Evolutionary conservation across 1,140 invertebrate species (phyloP).

Genomic region (Samia ricini): DNA sequence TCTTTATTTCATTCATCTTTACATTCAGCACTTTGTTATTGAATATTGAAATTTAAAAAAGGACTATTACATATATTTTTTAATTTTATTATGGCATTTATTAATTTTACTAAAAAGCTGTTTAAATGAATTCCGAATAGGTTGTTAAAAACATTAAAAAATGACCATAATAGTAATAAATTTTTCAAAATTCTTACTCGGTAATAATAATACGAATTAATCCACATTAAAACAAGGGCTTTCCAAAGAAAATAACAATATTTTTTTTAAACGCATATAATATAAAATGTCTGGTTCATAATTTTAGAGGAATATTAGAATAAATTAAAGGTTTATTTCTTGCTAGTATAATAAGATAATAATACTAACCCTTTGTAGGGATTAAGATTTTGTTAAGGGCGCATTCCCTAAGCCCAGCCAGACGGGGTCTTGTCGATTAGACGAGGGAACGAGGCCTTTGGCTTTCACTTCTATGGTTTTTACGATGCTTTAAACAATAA

Average conservation of each 20-base stretch:
- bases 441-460: conserved; percentile 35
- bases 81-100: too few species aligned
- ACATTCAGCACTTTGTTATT: not conserved
- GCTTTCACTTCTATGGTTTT: conserved; percentile 65
- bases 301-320: conserved; percentile 49
- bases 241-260: not conserved
- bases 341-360: conserved; percentile 73
- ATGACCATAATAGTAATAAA: too few species aligned
- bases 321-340: conserved; percentile 72
- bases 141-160: too few species aligned
- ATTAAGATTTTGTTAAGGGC: conserved; percentile 77
- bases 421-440: conserved; percentile 41
- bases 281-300: conserved; percentile 19
- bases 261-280: not conserved
- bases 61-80: too few species aligned
- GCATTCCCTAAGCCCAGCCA: conserved; percentile 46
- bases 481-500: conserved; percentile 40
- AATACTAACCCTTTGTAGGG: conserved; percentile 75
- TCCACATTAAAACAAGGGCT: not conserved
- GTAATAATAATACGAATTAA: too few species aligned
- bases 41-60: not conserved
- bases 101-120: too few species aligned
- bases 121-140: too few species aligned
- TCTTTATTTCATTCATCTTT: not conserved
- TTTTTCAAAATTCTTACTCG: too few species aligned